These are phyloP conservation scores for Melozone crissalis DNA, from an alignment of 2,113 vertebrate species.

Conservation along the genomic window DNA sequence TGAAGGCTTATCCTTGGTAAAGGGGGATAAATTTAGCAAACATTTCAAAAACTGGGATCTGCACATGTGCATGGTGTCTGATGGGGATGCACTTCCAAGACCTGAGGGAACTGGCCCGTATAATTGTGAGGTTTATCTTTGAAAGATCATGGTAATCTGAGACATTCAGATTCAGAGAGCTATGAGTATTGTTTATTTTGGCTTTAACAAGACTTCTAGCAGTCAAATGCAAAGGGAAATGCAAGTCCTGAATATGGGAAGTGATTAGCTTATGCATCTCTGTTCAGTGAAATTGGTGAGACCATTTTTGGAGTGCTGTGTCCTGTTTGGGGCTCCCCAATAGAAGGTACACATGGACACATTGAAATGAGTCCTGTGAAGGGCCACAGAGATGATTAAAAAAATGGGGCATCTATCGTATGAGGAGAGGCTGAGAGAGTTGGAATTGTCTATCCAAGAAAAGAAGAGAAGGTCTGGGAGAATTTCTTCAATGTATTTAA, in stretches of 20 bases:
- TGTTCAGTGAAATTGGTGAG: neutral
- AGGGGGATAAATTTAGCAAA: neutral
- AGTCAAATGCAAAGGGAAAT: neutral
- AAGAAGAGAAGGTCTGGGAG: neutral
- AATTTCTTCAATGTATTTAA: neutral
- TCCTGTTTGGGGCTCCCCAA: neutral
- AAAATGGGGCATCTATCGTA: neutral
- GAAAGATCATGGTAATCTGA: neutral
- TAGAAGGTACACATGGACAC: neutral
- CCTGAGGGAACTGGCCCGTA: neutral
- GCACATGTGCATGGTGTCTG: neutral
- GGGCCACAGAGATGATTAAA: neutral
- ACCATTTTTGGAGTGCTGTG: neutral
- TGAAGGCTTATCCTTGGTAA: neutral
- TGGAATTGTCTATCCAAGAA: neutral
- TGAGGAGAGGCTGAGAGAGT: neutral
- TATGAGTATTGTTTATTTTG: neutral
- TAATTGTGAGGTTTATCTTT: neutral
- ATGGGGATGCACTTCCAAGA: neutral
- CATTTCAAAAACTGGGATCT: neutral
- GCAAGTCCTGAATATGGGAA: neutral
- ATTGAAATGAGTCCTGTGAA: neutral
- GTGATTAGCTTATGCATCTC: neutral
- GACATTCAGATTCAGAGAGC: neutral
- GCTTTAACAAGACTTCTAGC: neutral